Evolutionary conservation across 2,888 invertebrate species (phyloP).

Genomic region (Pandemis corylana): DNA sequence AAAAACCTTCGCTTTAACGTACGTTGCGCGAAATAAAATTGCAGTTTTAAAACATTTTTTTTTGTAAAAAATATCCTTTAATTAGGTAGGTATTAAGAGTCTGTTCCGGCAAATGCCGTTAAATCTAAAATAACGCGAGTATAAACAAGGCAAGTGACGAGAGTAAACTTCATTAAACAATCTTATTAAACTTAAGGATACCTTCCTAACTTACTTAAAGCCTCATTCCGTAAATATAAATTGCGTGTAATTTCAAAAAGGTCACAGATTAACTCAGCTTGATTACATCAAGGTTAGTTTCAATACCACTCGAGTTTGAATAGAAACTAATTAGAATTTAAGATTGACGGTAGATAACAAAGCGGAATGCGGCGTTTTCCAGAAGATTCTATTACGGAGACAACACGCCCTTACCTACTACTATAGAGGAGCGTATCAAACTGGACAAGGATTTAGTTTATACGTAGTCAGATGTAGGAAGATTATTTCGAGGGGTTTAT

Average conservation of each 20-base stretch:
- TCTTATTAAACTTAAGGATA: background rate
- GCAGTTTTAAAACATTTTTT: too few species aligned
- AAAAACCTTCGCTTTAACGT: too few species aligned
- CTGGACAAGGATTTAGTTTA: background rate
- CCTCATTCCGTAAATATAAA: conserved; percentile 14
- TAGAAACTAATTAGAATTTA: conserved; percentile 34
- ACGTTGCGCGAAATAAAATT: too few species aligned
- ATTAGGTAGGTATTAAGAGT: background rate
- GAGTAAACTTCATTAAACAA: conserved; percentile 8
- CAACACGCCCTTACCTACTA: background rate
- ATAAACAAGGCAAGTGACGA: background rate
- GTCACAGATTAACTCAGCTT: background rate
- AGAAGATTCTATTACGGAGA: conserved; percentile 7
- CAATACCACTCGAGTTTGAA: conserved; percentile 22
- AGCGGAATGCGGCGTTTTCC: conserved; percentile 7
- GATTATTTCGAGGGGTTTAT: background rate
- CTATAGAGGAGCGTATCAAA: background rate
- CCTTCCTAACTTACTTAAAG: conserved; percentile 7
- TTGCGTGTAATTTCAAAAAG: conserved; percentile 9
- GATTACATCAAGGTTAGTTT: conserved; percentile 19
- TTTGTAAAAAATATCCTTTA: too few species aligned
- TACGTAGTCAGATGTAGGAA: background rate
- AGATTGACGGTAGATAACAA: conserved; percentile 31
- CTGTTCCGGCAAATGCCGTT: background rate
- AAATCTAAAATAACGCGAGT: background rate